Evolutionary conservation across 2,888 invertebrate species (phyloP), one percentile per base, ranked within the genome.

Genomic region (Eristalis arbustorum): DNA sequence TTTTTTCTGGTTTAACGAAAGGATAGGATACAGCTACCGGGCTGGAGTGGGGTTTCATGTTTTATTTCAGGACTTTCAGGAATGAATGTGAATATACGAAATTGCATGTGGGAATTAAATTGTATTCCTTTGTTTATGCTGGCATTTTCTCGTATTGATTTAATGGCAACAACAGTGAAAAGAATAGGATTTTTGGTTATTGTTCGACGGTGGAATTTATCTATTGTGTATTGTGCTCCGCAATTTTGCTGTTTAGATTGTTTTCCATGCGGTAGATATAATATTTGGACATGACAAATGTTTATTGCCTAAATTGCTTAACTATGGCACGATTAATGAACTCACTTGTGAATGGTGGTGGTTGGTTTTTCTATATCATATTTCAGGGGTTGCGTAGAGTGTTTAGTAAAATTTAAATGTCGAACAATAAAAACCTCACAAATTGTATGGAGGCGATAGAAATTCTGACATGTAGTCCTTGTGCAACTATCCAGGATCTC

Each of bases 41-140:
- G 31, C 25, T 34, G 59, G 42, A 13, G 56, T 34, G 25, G 72
- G 42, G 1, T 72, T 42, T 42, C 61, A 23, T 59, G 40, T 69
- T 73, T 73, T 68, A 23, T 76, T 62, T 59, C 14, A 64, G 80
- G 76, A 72, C 68, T 72, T 68, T 40, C 49, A 10, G 23, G 23
- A 57, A 87, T 78, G 83, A 83, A 87, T 87, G 56, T 69, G 87
- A 83, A 87, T 87, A 49, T 49, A 67, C 63, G 83, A 75, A 87
- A 87, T 87, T 87, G 87, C 87, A 83, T 87, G 83, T 75, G 83
- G 78, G 87, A 87, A 83, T 87, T 87, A 79, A 74, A 87, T 87
- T 87, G 83, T 87, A 72, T 79, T 79, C 78, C 75, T 83, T 87
- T 87, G 83, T 87, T 78, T 77, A 59, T 85, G 64, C 37, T 40